Base-by-base conservation (phyloP, 1,140 invertebrate genomes). In the Trachymyrmex cornetzi region DNA sequence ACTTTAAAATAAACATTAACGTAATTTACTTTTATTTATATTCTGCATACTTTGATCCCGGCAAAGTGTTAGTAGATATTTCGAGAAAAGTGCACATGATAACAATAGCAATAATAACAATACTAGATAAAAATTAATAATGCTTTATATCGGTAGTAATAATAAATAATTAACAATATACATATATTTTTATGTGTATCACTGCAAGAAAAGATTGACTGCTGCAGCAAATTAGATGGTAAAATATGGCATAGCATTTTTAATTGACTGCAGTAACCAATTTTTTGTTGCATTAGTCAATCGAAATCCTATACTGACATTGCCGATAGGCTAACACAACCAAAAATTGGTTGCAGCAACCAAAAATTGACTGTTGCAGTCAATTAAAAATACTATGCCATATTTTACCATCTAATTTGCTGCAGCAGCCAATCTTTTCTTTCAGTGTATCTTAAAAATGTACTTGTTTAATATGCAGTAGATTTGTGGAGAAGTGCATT, bases 1-100 rank as follows among this genome's bases (percentile, higher is more conserved):
- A 74, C 55, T 24, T 74, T 38, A 34, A 74, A 84, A 84, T 84
- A 75, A 84, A 75, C 24, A 27, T 74, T 74, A 74, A 74, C 14
- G 24, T 3, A 7, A 72, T 82, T 75, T 50, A 34, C 9, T 34
- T 24, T n/a, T 48, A 12, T 22, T 55, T 48, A 80, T 14, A 53
- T 69, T 27, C 63, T 24, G 22, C 16, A 38, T 24, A n/a, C 11
- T 22, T 69, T 22, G 3, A n/a, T 69, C 5, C 38, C 48, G 48
- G 16, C n/a, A 11, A 71, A 27, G 77, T 19, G 16, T 57, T 55
- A 69, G 24, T 55, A n/a, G 38, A 0, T 44, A 44, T 44, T 44
- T 48, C 53, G 22, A 22, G 50, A 6, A 57, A 74, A 48, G 11
- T n/a, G 19, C 22, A 5, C 6, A 44, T 71, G 22, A 69, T 55